These are phyloP conservation scores for Malurus melanocephalus DNA, from an alignment of 2,113 vertebrate genomes.

Conservation along the genomic window DNA sequence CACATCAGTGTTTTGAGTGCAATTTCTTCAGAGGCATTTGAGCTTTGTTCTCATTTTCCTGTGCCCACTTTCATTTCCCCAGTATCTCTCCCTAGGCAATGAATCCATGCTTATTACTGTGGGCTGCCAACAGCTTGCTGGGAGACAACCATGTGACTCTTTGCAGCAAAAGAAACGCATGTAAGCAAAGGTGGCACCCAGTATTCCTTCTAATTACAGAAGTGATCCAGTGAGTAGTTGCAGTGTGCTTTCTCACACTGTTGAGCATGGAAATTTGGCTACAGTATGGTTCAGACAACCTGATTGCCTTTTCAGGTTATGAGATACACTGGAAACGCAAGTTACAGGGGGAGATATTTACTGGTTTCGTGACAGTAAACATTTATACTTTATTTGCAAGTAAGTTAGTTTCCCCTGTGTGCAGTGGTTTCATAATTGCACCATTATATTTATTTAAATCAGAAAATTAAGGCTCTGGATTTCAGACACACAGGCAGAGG, in stretches of 20 bases:
- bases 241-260: not conserved
- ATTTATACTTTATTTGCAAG: constrained; percentile 22
- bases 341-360: not conserved
- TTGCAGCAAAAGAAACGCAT: not conserved
- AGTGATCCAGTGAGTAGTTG: not conserved
- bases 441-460: not conserved
- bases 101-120: not conserved
- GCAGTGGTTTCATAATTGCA: not conserved
- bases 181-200: not conserved
- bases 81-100: not conserved
- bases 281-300: not conserved
- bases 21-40: not conserved
- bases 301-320: not conserved
- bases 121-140: not conserved
- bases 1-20: not conserved
- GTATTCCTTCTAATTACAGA: not conserved
- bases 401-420: not conserved
- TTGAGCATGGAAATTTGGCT: not conserved
- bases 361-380: not conserved
- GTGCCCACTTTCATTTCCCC: not conserved
- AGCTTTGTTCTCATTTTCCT: not conserved
- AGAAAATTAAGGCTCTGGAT: not conserved
- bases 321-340: not conserved
- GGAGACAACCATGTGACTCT: not conserved
- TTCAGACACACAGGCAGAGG: not conserved